phyloP scores from a whole-genome alignment of 2,888 invertebrate genomes.

The Nasonia oneida region DNA sequence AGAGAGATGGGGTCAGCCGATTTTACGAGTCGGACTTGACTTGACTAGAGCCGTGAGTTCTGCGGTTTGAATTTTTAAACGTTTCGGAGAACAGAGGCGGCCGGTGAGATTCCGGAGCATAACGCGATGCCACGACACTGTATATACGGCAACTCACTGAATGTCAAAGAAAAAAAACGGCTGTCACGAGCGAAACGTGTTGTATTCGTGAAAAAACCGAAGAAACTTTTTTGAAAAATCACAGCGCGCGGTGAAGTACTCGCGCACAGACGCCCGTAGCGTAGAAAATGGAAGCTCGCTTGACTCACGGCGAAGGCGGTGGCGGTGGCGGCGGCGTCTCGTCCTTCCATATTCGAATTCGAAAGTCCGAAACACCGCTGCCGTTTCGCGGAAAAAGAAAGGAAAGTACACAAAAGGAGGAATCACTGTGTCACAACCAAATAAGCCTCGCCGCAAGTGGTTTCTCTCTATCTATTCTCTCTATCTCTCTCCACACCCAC shows the following conservation, averaged over 20 bases:
- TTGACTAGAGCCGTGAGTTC: background rate
- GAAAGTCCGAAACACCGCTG: slow-evolving; percentile 37
- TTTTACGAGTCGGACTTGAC: background rate
- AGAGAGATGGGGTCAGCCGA: background rate
- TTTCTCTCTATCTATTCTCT: slow-evolving; percentile 16
- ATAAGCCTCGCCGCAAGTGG: slow-evolving; percentile 25
- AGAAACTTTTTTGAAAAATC: background rate
- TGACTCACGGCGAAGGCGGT: slow-evolving; percentile 37
- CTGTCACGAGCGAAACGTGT: background rate
- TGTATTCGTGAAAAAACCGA: background rate
- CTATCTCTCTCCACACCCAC: slow-evolving; percentile 37
- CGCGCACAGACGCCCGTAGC: slow-evolving; percentile 20
- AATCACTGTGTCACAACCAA: slow-evolving; percentile 35
- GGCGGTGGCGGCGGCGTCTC: slow-evolving; percentile 16
- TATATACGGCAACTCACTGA: background rate
- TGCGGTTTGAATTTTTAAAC: background rate
- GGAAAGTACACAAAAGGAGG: background rate
- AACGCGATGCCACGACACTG: background rate
- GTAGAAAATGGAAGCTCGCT: slow-evolving; percentile 57
- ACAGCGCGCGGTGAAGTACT: background rate
- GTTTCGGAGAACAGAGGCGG: background rate
- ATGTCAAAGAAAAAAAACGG: background rate
- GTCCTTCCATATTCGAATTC: slow-evolving; percentile 54
- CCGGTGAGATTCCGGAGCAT: background rate
- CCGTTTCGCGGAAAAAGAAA: background rate